These are phyloP conservation scores for Dendrocincla tyrannina DNA, from an alignment of 2,797 vertebrate species.

Conservation along the genomic window DNA sequence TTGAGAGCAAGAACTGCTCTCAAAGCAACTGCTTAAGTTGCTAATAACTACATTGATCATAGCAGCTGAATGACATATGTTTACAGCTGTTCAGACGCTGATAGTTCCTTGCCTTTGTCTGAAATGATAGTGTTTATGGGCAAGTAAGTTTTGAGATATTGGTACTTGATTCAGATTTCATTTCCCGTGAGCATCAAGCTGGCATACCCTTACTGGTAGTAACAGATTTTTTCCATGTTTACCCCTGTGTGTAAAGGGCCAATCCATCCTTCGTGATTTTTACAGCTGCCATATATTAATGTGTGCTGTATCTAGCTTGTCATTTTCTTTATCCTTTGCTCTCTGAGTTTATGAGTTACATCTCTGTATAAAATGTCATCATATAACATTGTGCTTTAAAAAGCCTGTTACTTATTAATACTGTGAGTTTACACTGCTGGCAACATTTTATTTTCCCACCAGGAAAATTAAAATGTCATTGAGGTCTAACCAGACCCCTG, in stretches of 20 bases:
- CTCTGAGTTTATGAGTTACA: conserved; percentile 27
- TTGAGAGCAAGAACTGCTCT: neutral
- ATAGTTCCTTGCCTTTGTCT: conserved; percentile 2
- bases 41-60: conserved; percentile 38
- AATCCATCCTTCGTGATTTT: conserved; percentile 15
- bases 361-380: conserved; percentile 34
- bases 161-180: neutral
- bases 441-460: conserved; percentile 13
- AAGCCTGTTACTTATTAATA: conserved; percentile 33
- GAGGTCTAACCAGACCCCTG: conserved; percentile 13
- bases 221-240: neutral
- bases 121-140: neutral
- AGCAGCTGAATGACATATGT: neutral
- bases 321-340: conserved; percentile 37
- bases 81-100: neutral
- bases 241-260: neutral
- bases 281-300: neutral
- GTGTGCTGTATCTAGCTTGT: neutral
- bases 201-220: neutral
- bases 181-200: neutral
- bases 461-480: conserved; percentile 43
- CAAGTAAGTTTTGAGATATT: neutral
- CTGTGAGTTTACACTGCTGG: neutral
- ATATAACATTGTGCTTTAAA: conserved; percentile 4
- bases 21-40: neutral